These are phyloP conservation scores for Prochilodus magdalenae DNA, from an alignment of 2,113 vertebrate genomes.

Conservation along the genomic window DNA sequence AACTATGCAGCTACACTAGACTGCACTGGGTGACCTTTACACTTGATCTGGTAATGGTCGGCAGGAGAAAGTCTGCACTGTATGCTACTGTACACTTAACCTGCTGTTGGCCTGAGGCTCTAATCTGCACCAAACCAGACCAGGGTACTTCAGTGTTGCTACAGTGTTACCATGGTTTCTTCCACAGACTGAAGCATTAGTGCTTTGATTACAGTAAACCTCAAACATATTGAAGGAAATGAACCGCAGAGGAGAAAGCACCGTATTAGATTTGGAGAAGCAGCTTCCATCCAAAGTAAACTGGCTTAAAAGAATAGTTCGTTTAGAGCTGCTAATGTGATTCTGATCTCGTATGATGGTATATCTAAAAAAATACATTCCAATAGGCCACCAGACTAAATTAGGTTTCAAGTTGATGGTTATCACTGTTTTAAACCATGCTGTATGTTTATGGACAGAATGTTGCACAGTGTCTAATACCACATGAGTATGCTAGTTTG, in stretches of 20 bases:
- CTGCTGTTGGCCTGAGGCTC: background rate
- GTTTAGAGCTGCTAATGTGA: too few species aligned
- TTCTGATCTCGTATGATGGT: background rate
- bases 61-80: background rate
- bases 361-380: too few species aligned
- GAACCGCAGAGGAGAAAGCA: slow-evolving; percentile 4
- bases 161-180: background rate
- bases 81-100: slow-evolving; percentile 14
- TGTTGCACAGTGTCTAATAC: background rate
- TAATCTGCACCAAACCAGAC: background rate
- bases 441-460: too few species aligned
- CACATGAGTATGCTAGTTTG: background rate
- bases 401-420: too few species aligned
- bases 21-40: background rate
- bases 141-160: background rate
- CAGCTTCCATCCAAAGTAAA: background rate
- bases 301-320: background rate
- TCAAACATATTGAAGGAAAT: slow-evolving; percentile 13
- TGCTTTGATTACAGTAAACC: slow-evolving; percentile 40
- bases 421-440: too few species aligned
- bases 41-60: background rate
- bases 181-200: background rate
- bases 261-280: background rate
- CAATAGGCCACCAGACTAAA: too few species aligned
- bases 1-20: background rate